Evolutionary conservation across 2,797 vertebrate species (phyloP), one percentile per base, ranked within the genome.

Genomic region (Chelon labrosus): DNA sequence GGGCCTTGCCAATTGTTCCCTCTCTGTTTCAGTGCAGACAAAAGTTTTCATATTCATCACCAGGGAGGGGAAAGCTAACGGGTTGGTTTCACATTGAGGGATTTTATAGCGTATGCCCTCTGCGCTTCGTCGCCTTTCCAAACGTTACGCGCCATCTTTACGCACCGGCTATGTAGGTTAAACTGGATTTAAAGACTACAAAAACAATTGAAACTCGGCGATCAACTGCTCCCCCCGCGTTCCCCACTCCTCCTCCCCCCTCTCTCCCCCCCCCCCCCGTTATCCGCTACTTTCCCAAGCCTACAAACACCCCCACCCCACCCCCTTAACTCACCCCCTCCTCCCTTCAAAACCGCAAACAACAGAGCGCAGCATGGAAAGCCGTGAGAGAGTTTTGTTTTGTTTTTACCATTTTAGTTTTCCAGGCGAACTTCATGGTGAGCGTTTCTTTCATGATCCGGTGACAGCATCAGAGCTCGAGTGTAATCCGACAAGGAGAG

Each of bases 381-480:
- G 39, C 47, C 57, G 27, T 7, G 35, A 35, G 35, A 35, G 67
- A 60, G 19, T 16, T 54, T 49, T n/a, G 3, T 42, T 38, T 8
- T 27, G 7, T 65, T 42, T 37, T 93, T 97, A 97, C 97, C 97
- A 97, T 97, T 95, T 97, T 97, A 96, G 93, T 94, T 95, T 93
- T 96, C 96, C 96, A 97, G 91, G 95, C 95, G 94, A 97, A 95
- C 95, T 95, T 97, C 97, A 98, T 98, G 90, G 94, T 96, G 93
- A 95, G 92, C 63, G 90, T 87, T 92, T 95, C 93, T 92, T 89
- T 92, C 94, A 92, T 95, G 86, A 72, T 94, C 91, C 85, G 85
- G 87, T 58, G 85, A 88, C 92, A 82, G 91, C 95, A 85, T 96
- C 86, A 80, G 93, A 87, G 75, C 88, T 75, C 63, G 65, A 70